phyloP scores from a whole-genome alignment of 1,140 invertebrate genomes.

The Anagrus nilaparvatae region DNA sequence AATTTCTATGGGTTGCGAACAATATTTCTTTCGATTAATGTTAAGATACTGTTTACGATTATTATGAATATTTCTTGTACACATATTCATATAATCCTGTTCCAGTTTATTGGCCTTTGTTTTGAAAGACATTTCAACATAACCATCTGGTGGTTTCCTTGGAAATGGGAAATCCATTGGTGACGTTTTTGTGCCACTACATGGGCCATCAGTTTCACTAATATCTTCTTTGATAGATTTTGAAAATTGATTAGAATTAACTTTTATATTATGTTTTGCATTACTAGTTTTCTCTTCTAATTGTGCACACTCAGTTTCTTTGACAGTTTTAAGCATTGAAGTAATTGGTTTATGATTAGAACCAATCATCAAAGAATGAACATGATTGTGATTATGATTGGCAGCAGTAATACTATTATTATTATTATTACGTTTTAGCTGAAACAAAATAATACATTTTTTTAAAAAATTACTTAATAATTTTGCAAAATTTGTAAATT shows the following conservation, averaged over 20 bases:
- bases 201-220: too few relatives aligned
- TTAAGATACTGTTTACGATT: conserved; percentile 17
- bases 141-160: conserved; percentile 43
- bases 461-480: too few relatives aligned
- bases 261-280: too few relatives aligned
- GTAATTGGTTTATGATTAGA: conserved; percentile 33
- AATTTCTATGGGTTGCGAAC: conserved; percentile 51
- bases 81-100: conserved; percentile 42
- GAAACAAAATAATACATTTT: conserved; percentile 21
- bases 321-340: conserved; percentile 40
- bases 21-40: conserved; percentile 41
- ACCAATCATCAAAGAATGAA: conserved; percentile 27
- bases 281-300: too few relatives aligned
- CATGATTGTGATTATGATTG: conserved; percentile 38
- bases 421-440: conserved; percentile 41
- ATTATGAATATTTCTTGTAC: conserved; percentile 26
- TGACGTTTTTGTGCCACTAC: conserved; percentile 34
- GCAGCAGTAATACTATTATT: conserved; percentile 37
- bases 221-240: too few relatives aligned
- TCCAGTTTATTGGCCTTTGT: conserved; percentile 28
- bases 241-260: too few relatives aligned
- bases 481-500: too few relatives aligned
- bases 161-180: conserved; percentile 39
- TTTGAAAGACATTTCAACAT: conserved; percentile 51
- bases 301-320: too few relatives aligned